Evolutionary conservation across 2,888 invertebrate species (phyloP), one percentile per base, ranked within the genome.

Genomic region (Eulithis prunata): DNA sequence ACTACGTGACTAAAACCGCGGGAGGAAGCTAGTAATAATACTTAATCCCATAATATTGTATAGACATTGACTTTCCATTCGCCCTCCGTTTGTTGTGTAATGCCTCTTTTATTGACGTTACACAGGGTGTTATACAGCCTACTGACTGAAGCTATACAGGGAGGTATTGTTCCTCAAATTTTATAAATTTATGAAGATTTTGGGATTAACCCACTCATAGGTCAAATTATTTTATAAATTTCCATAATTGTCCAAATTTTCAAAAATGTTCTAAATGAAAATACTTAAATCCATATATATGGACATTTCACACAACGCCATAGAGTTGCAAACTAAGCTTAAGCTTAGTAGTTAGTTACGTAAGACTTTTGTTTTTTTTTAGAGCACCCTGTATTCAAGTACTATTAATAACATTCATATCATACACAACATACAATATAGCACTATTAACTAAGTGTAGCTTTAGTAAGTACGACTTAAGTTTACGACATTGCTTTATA

Each of bases 401-500:
- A 58, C 66, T 56, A 57, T 61, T 68, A 64, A 61, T 6, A 41
- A 8, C 6, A 41, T 64, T 62, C 57, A 64, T 70, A 63, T 66
- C 41, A 66, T 66, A 64, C 49, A 55, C 55, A 60, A 57, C 68
- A 58, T 46, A 67, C 63, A 63, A 60, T 63, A 68, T 62, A 74
- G 66, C 73, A 78, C 77, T 80, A 79, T 82, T 77, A 79, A 81
- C 77, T 78, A 77, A 76, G 70, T 70, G 66, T 71, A 60, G 62
- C 62, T 77, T 55, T 57, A 56, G 64, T 65, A 58, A 62, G 66
- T 77, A 75, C 72, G 77, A 78, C 71, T 84, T 80, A 78, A 76
- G 74, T 80, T 84, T 77, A 84, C 78, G 77, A 70, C 75, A 41
- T 52, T 13, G 45, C 79, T 83, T 84, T 80, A 83, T 81, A 75